phyloP scores from a whole-genome alignment of 2,888 invertebrate species.

The Balanococcus diminutus region DNA sequence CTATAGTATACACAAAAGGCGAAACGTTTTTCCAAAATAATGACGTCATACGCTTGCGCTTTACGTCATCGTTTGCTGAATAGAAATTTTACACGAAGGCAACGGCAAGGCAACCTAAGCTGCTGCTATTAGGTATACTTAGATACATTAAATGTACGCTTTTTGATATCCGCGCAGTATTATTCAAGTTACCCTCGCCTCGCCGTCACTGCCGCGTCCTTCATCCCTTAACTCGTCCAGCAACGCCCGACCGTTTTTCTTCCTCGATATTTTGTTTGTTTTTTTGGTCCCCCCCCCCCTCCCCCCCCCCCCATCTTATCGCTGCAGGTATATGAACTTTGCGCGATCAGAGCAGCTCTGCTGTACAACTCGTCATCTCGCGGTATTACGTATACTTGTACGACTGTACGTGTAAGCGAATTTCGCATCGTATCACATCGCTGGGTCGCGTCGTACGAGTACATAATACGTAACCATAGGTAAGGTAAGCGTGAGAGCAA shows the following conservation, averaged over 20 bases:
- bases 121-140: background rate
- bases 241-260: background rate
- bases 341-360: background rate
- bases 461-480: no score
- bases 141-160: background rate
- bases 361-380: background rate
- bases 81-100: background rate
- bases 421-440: no score
- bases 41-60: slow-evolving; percentile 17
- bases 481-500: background rate
- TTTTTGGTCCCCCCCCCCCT: no score
- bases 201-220: background rate
- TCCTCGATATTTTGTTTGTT: background rate
- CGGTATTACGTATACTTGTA: background rate
- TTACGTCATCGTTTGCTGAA: slow-evolving; percentile 12
- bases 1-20: background rate
- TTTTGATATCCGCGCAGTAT: slow-evolving; percentile 7
- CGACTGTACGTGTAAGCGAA: no score
- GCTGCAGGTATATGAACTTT: background rate
- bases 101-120: background rate
- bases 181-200: background rate
- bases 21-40: slow-evolving; percentile 11
- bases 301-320: no score
- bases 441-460: no score
- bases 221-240: background rate